These are phyloP conservation scores for Oligia latruncula DNA, from an alignment of 2,888 invertebrate species.

Conservation along the genomic window DNA sequence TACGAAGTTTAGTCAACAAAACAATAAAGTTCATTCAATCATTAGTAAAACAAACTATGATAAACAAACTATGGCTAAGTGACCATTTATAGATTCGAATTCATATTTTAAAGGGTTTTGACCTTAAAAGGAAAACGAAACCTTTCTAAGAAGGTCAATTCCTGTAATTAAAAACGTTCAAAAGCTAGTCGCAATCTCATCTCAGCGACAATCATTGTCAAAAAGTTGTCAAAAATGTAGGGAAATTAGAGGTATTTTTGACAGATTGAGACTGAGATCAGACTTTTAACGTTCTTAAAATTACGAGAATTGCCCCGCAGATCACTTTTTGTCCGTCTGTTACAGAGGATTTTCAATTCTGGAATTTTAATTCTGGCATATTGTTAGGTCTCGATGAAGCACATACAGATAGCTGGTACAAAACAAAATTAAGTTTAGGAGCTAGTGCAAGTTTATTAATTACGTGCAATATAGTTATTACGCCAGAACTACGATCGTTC, in stretches of 20 bases:
- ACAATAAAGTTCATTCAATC: conserved; percentile 17
- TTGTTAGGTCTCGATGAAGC: background rate
- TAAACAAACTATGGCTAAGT: background rate
- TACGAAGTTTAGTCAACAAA: conserved; percentile 38
- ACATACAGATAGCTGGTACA: no score
- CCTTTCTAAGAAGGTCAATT: background rate
- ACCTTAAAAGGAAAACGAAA: background rate
- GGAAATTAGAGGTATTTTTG: background rate
- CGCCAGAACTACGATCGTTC: background rate
- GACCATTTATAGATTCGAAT: background rate
- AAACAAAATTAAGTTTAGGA: background rate
- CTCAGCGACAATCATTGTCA: background rate
- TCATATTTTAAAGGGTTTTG: background rate
- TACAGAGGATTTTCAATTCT: background rate
- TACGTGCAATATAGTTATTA: background rate
- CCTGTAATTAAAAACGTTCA: background rate
- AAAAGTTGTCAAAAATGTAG: background rate
- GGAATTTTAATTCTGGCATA: background rate
- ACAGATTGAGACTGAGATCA: background rate
- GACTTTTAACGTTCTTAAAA: background rate
- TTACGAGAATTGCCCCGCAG: background rate
- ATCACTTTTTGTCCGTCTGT: background rate
- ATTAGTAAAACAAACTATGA: conserved; percentile 38
- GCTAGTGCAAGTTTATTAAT: no score
- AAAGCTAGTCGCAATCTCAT: background rate